Evolutionary conservation across 2,113 vertebrate genomes (phyloP), one percentile per base, ranked within the genome.

Genomic region (Cathartes aura): DNA sequence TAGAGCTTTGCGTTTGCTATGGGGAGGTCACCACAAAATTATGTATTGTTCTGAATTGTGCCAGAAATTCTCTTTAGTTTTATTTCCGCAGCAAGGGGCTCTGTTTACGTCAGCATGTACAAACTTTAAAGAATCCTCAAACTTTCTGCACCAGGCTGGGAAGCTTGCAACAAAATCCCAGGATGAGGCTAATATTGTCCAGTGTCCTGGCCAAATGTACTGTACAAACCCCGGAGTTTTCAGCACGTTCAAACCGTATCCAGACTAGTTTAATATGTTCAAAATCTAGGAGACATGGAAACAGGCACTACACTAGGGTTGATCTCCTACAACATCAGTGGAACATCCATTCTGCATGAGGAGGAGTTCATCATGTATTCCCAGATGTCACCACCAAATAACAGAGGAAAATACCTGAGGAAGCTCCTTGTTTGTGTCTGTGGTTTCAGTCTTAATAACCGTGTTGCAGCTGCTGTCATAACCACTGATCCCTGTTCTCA

Each of bases 51-150:
- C 55, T 64, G 50, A 56, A 45, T 56, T 32, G 83, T 90, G 96
- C 95, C 95, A 97, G 93, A 96, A 96, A 95, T 52, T 93, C 67
- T 60, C 89, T 83, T 68, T 32, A 80, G 56, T 66, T 89, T 84
- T 66, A 32, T 81, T 58, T 73, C 73, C 1, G 1, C 38, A 58
- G 78, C 0, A 3, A 93, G 90, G 90, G 89, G 45, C 76, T 94
- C 71, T 83, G 94, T 83, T 95, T 59, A 64, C 48, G 24, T 93
- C 96, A 96, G 64, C 64, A 34, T 43, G 58, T 63, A 60, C 78
- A 90, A 92, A 48, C 70, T 85, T 71, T 43, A 70, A 95, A 64
- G 91, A 47, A 66, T 71, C 63, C 68, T 67, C 64, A 48, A 50
- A 38, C 70, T 87, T 82, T 75, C 71, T 80, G 82, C 88, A 95